Base-by-base conservation (phyloP, 2,888 invertebrate genomes). In the Caenorhabditis japonica region DNA sequence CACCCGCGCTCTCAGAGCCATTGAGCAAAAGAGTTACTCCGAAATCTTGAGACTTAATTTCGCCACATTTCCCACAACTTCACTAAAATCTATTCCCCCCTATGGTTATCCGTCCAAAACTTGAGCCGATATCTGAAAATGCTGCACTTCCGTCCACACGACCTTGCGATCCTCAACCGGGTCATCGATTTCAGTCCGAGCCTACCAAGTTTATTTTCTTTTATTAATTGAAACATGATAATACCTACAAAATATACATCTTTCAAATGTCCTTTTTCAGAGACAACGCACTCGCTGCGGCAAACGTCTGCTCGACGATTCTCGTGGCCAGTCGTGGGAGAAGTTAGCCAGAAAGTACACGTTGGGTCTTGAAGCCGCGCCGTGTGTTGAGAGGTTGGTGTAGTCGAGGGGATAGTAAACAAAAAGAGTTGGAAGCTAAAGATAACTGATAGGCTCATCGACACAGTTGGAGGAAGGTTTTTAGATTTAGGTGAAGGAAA, bases 251-350 rank as follows among this genome's bases (percentile, higher is more conserved):
- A n/a, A n/a, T n/a, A n/a, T n/a, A n/a, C n/a, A n/a, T n/a, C n/a
- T n/a, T n/a, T n/a, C n/a, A n/a, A n/a, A n/a, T 33, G n/a, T 7
- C 10, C 27, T n/a, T 33, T 66, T 77, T 33, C 60, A 78, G 78
- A 56, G 64, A 53, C 21, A 60, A 64, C 55, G 76, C 79, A 27
- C 53, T 80, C 34, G 71, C 64, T 17, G 77, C 72, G 13, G 80
- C 80, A 76, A 75, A 64, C 73, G 73, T 21, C 76, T 80, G 46
- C 72, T 80, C 41, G 72, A 71, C 56, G 74, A 76, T 44, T 77
- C 80, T 10, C 75, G 75, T 47, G 77, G 76, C 44, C 75, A 77
- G 56, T 61, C 71, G 47, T 80, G 80, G 80, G 77, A 77, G 59
- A 59, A 77, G 61, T 64, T 77, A 34, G 77, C 76, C 38, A 47